phyloP scores from a whole-genome alignment of 2,888 invertebrate species.

The Therioaphis trifolii region DNA sequence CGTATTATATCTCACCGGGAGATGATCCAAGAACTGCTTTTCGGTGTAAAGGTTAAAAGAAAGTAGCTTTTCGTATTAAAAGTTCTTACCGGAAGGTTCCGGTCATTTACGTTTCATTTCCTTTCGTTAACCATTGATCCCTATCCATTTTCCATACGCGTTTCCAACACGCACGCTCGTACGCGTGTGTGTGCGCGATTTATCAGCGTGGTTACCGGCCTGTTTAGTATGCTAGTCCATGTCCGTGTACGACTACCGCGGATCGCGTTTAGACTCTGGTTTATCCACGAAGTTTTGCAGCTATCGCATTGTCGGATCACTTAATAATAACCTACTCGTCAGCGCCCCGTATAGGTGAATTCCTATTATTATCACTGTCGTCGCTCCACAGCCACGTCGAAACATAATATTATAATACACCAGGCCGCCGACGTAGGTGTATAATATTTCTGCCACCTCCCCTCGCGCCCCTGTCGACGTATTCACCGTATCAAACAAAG shows the following conservation, averaged over 20 bases:
- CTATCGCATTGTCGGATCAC: constrained; percentile 33
- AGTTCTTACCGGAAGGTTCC: constrained; percentile 37
- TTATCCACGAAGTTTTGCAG: constrained; percentile 25
- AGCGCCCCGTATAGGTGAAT: not conserved
- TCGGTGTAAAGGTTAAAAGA: constrained; percentile 22
- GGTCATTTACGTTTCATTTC: constrained; percentile 62
- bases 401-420: not conserved
- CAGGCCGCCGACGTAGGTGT: not conserved
- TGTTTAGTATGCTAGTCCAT: constrained; percentile 50
- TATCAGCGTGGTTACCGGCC: constrained; percentile 19
- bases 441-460: too few species aligned
- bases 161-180: not conserved
- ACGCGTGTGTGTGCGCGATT: not conserved
- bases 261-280: not conserved
- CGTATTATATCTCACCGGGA: not conserved
- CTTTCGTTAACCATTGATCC: constrained; percentile 45
- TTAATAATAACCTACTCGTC: constrained; percentile 16
- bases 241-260: not conserved
- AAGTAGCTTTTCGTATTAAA: constrained; percentile 42
- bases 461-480: not conserved
- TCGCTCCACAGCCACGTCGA: not conserved
- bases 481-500: too few species aligned
- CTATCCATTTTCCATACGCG: constrained; percentile 18
- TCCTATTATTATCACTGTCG: not conserved
- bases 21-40: not conserved